Base-by-base conservation (phyloP, 2,113 vertebrate species). In the Lucifuga dentata region DNA sequence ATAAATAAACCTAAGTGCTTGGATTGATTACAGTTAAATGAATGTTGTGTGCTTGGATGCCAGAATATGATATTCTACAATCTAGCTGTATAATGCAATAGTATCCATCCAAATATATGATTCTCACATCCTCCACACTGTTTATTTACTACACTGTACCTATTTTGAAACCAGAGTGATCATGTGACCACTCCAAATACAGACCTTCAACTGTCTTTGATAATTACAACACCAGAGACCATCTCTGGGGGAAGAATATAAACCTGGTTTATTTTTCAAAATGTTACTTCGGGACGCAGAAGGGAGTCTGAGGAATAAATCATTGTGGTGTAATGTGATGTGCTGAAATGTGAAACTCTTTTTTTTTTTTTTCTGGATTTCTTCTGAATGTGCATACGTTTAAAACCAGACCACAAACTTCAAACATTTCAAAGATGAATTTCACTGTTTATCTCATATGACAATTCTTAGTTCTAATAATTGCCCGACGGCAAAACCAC, bases 141-240 rank as follows among this genome's bases (percentile, higher is more conserved):
- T 69, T 73, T 77, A 61, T 78, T 71, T 66, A 77, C 68, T 56
- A 21, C 8, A 26, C 51, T 62, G 43, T 38, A 48, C 15, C 13
- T 40, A n/a, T 12, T 62, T 24, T 66, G 66, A 73, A 74, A 80
- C 26, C 44, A 11, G 23, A 78, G 44, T 21, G n/a, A 64, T 69
- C 76, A 82, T 21, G 72, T 84, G 75, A 76, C 62, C 35, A 2
- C 43, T 68, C 35, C 33, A 38, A 57, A 76, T 39, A 57, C 8
- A 43, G 55, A 46, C 26, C 41, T 74, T 2, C 66, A 61, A 73
- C 56, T 61, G 45, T 15, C 51, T 51, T 17, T 51, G 38, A 69
- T 63, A 62, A 72, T 39, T 70, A 62, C 46, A 46, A 53, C n/a
- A 36, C 2, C 20, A 40, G 12, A 62, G 12, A 46, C 7, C 2